Evolutionary conservation across 2,797 vertebrate genomes (phyloP).

Genomic region (Scleropages formosus): DNA sequence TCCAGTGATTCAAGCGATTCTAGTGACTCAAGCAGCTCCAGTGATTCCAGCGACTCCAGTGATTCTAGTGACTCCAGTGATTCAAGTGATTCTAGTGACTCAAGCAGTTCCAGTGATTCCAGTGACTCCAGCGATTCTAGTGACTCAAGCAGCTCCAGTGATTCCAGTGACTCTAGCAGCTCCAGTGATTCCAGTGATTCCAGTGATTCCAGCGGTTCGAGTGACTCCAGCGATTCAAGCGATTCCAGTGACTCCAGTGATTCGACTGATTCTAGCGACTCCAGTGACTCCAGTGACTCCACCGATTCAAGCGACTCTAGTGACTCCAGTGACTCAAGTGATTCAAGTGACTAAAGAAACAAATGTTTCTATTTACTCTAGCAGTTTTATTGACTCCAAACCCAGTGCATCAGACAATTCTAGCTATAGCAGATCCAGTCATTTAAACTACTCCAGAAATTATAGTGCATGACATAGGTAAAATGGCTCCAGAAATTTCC

Average conservation of each 20-base stretch:
- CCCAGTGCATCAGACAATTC: not conserved
- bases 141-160: not conserved
- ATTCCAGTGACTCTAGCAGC: conserved; percentile 3
- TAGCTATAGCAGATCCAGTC: conserved; percentile 11
- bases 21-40: not conserved
- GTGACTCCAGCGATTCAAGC: conserved; percentile 16
- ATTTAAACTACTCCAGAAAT: conserved; percentile 4
- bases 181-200: not conserved
- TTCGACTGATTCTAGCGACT: conserved; percentile 15
- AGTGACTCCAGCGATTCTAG: conserved; percentile 5
- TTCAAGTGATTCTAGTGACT: not conserved
- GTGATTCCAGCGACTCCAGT: conserved; percentile 10
- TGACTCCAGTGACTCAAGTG: conserved; percentile 14
- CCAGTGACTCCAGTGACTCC: conserved; percentile 5
- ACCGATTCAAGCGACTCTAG: conserved; percentile 7
- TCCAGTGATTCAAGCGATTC: conserved; percentile 6
- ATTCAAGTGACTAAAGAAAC: not conserved
- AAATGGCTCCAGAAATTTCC: conserved; percentile 12
- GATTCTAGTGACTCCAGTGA: not conserved
- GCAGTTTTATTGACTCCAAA: not conserved
- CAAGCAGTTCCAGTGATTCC: not conserved
- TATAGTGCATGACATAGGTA: conserved; percentile 19
- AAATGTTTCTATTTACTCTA: not conserved
- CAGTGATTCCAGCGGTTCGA: not conserved
- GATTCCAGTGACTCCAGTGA: conserved; percentile 11